These are phyloP conservation scores for Danaus plexippus DNA, from an alignment of 1,140 invertebrate genomes.

Conservation along the genomic window DNA sequence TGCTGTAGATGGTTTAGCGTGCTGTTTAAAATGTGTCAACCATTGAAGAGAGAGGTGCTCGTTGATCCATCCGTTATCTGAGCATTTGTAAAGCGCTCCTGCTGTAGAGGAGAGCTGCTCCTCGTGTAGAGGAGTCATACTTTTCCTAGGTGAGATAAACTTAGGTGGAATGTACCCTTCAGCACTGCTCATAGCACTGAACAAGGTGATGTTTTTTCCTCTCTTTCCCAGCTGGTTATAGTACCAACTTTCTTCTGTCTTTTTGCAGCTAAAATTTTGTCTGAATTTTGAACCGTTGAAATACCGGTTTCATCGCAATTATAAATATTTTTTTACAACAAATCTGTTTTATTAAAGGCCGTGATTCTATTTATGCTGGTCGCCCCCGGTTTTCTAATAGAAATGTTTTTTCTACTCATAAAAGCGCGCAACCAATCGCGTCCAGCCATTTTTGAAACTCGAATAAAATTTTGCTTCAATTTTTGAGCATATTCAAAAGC, in stretches of 20 bases:
- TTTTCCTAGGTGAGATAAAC: conserved; percentile 50
- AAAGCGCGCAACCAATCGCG: conserved; percentile 28
- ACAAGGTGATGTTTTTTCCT: conserved; percentile 38
- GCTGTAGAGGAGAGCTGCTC: conserved; percentile 40
- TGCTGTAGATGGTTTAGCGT: conserved; percentile 35
- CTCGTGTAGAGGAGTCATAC: conserved; percentile 31
- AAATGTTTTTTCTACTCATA: conserved; percentile 34
- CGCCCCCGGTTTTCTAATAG: conserved; percentile 28
- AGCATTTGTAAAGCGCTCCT: conserved; percentile 33
- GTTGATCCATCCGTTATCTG: conserved; percentile 45
- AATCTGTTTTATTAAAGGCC: conserved; percentile 38
- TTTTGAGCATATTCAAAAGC: conserved; percentile 35
- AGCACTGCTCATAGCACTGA: conserved; percentile 35
- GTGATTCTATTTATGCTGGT: conserved; percentile 38
- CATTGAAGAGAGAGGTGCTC: conserved; percentile 46
- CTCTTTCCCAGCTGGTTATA: conserved; percentile 43
- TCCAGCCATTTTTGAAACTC: conserved; percentile 31
- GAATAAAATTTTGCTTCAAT: conserved; percentile 34
- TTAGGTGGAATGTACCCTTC: conserved; percentile 48
- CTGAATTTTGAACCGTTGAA: conserved; percentile 29
- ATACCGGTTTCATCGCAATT: conserved; percentile 39
- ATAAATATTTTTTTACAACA: conserved; percentile 29
- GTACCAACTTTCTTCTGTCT: conserved; percentile 31
- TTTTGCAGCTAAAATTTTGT: conserved; percentile 29
- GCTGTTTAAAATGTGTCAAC: conserved; percentile 54